Percentiles rank a stretch among this genome's conserved stretches.
Conservation (phyloP, 2,797 vertebrate genomes). For the Myoxocephalus aenaeus region DNA sequence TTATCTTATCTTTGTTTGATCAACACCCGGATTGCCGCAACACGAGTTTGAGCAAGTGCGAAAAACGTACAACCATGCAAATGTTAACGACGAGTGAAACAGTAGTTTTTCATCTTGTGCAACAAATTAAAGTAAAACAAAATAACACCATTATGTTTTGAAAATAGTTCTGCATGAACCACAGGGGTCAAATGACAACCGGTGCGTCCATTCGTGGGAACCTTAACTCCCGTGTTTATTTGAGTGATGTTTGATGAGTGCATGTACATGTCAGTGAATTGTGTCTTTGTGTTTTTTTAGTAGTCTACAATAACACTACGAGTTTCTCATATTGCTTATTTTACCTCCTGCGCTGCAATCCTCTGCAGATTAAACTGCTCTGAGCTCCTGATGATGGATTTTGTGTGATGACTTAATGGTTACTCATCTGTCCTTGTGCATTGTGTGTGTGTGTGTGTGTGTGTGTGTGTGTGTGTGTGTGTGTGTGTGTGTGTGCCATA, state of each 20-base stretch:
- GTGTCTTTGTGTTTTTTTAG: neutral
- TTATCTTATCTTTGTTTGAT: too few relatives aligned
- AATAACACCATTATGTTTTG: too few relatives aligned
- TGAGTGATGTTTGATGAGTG: slow-evolving; percentile 17
- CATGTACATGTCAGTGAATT: neutral
- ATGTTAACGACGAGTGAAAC: too few relatives aligned
- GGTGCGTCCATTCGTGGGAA: neutral
- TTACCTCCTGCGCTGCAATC: slow-evolving; percentile 16
- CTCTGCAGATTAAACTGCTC: slow-evolving; percentile 22
- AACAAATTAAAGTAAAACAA: too few relatives aligned
- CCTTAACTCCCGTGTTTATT: neutral
- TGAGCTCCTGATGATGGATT: slow-evolving; percentile 35
- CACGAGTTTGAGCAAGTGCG: too few relatives aligned
- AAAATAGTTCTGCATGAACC: too few relatives aligned
- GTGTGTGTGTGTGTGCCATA: neutral
- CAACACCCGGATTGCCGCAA: too few relatives aligned
- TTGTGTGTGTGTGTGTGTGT: neutral
- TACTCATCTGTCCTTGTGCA: neutral
- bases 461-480: neutral
- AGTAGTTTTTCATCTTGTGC: too few relatives aligned
- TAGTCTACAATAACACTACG: neutral
- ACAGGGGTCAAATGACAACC: neutral
- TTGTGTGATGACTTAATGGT: neutral
- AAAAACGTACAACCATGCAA: too few relatives aligned
- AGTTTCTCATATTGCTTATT: slow-evolving; percentile 11